Percentiles rank a stretch among this genome's conserved stretches.
These are phyloP conservation scores for Halcyon senegalensis DNA, from an alignment of 2,113 vertebrate genomes.

Conservation along the genomic window DNA sequence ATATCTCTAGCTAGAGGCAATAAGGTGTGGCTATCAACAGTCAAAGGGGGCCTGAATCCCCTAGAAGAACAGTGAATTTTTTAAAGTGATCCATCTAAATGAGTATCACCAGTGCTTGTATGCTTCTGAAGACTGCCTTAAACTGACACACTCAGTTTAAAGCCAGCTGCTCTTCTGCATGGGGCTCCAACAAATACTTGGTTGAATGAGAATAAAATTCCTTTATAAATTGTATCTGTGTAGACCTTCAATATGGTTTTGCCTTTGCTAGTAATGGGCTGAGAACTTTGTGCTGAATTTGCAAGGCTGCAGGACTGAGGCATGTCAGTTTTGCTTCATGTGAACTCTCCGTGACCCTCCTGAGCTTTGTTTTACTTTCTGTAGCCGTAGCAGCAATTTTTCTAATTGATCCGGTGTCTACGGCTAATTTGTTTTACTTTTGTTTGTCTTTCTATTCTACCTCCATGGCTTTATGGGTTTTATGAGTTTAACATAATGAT, in stretches of 20 bases:
- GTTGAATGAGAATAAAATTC: neutral
- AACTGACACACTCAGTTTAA: neutral
- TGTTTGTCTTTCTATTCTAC: constrained; percentile 13
- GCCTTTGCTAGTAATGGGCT: neutral
- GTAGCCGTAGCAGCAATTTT: constrained; percentile 16
- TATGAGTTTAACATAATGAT: neutral
- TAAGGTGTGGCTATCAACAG: neutral
- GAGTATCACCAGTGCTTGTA: neutral
- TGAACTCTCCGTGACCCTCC: constrained; percentile 32
- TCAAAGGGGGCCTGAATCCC: neutral
- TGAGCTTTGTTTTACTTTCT: constrained; percentile 22
- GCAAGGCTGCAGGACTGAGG: neutral
- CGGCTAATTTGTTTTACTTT: neutral
- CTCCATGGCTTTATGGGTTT: constrained; percentile 22
- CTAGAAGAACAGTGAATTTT: neutral
- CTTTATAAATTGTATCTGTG: neutral
- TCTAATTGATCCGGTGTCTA: constrained; percentile 19
- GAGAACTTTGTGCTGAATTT: constrained; percentile 26
- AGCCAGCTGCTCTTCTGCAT: neutral
- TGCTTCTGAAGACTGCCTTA: neutral
- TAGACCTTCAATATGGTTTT: neutral
- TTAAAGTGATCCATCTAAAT: neutral
- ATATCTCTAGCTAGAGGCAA: neutral
- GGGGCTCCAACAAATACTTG: neutral
- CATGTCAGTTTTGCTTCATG: neutral